Evolutionary conservation across 2,797 vertebrate species (phyloP).

Genomic region (Diglossa cyanea): DNA sequence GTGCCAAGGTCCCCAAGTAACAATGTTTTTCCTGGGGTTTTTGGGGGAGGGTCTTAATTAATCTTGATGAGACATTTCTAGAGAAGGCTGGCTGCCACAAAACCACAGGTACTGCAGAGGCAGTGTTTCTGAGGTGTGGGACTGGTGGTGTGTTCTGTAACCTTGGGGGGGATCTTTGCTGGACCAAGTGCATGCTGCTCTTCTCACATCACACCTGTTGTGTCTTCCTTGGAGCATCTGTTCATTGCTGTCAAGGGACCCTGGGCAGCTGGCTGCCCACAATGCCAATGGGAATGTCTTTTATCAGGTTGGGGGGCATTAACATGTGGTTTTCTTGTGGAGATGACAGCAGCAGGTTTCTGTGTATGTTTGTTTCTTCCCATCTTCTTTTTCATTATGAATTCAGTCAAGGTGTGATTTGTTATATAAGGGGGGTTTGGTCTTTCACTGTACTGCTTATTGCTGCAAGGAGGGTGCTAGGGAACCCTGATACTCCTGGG

Average conservation of each 20-base stretch:
- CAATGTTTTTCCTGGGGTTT: neutral
- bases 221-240: neutral
- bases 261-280: fast-evolving
- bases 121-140: neutral
- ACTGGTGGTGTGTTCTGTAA: neutral
- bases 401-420: neutral
- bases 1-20: neutral
- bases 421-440: neutral
- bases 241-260: neutral
- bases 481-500: neutral
- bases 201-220: neutral
- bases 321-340: neutral
- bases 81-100: neutral
- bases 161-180: neutral
- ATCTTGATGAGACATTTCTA: neutral
- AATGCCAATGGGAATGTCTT: neutral
- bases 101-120: neutral
- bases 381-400: neutral
- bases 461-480: neutral
- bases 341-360: neutral
- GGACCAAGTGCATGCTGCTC: neutral
- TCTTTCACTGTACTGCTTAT: neutral
- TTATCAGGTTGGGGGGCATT: neutral
- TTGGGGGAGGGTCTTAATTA: neutral
- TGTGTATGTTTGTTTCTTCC: neutral